Evolutionary conservation across 1,140 invertebrate species (phyloP).

Genomic region (Ladona fulva): DNA sequence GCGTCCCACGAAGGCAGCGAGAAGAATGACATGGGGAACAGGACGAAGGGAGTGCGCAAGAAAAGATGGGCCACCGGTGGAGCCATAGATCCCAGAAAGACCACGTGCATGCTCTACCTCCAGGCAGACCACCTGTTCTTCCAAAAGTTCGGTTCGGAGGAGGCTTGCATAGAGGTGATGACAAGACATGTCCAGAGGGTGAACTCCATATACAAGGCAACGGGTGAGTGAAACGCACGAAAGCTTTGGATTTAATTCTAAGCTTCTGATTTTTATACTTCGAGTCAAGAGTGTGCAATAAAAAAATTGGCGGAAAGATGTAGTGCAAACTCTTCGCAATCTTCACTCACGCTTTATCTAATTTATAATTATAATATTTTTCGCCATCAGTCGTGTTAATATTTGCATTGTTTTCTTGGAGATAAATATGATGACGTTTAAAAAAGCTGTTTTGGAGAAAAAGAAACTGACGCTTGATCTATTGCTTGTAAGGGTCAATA

Average conservation of each 20-base stretch:
- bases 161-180: slow-evolving; percentile 91
- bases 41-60: background rate
- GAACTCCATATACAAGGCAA: slow-evolving; percentile 83
- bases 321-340: too few relatives aligned
- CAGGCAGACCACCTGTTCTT: slow-evolving; percentile 93
- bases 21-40: slow-evolving; percentile 18
- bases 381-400: too few relatives aligned
- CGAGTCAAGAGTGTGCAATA: too few relatives aligned
- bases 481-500: too few relatives aligned
- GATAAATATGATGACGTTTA: too few relatives aligned
- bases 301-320: too few relatives aligned
- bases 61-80: background rate
- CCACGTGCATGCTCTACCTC: slow-evolving; percentile 74
- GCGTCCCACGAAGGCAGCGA: slow-evolving; percentile 22
- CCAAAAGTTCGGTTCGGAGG: slow-evolving; percentile 82
- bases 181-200: slow-evolving; percentile 88
- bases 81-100: slow-evolving; percentile 62
- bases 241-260: background rate
- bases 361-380: too few relatives aligned
- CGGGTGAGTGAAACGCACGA: slow-evolving; percentile 48
- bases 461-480: too few relatives aligned
- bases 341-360: too few relatives aligned
- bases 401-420: too few relatives aligned
- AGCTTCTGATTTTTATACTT: too few relatives aligned
- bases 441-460: too few relatives aligned